Conservation (phyloP, 2,888 invertebrate species). For the Meteorus colon region DNA sequence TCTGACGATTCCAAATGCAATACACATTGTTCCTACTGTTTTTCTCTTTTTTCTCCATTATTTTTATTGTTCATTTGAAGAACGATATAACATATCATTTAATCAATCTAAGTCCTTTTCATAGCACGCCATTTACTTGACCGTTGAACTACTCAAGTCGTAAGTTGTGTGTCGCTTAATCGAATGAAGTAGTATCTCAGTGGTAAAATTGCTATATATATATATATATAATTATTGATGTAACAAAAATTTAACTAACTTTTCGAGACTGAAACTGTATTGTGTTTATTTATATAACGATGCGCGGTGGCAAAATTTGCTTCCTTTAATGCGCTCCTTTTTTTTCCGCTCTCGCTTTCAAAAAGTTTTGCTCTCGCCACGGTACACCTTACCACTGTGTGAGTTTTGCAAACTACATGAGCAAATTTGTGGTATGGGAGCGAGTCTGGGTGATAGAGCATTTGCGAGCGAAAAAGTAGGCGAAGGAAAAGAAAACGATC, state of each 20-base stretch:
- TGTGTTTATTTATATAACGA: constrained; percentile 1
- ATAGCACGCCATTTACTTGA: neutral
- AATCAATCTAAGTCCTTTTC: constrained; percentile 3
- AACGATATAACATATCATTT: constrained; percentile 34
- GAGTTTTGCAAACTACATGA: neutral
- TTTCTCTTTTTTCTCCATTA: neutral
- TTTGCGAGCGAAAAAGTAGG: neutral
- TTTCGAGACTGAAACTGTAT: constrained; percentile 23
- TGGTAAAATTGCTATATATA: neutral
- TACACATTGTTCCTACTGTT: neutral
- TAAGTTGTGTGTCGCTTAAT: neutral
- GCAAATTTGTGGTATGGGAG: neutral
- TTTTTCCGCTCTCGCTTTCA: neutral
- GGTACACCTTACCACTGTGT: neutral
- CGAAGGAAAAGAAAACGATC: neutral
- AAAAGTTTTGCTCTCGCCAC: neutral
- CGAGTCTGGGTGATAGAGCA: neutral
- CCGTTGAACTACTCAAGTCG: neutral
- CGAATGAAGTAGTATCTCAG: constrained; percentile 2
- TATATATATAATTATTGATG: neutral
- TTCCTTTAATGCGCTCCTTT: neutral
- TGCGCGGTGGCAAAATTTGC: neutral
- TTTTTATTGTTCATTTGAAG: neutral
- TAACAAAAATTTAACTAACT: constrained; percentile 3
- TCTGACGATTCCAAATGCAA: neutral